Percentiles rank a stretch among this genome's conserved stretches.
These are phyloP conservation scores for Drosophila formosana DNA, from an alignment of 2,888 invertebrate genomes.

Conservation along the genomic window DNA sequence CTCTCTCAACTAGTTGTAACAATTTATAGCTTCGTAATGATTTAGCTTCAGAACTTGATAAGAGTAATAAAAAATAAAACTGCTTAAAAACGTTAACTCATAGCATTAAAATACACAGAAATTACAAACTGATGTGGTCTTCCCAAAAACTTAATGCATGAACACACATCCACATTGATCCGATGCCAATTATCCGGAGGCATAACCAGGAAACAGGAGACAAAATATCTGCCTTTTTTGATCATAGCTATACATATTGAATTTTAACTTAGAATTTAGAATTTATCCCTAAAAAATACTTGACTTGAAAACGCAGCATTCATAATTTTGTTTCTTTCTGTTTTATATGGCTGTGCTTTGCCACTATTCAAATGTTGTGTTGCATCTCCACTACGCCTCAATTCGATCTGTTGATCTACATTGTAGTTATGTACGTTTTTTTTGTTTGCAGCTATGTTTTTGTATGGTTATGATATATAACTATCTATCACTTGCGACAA, in stretches of 20 bases:
- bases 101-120: slow-evolving; percentile 30
- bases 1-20: slow-evolving; percentile 29
- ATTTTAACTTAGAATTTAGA: slow-evolving; percentile 24
- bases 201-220: slow-evolving; percentile 18
- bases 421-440: slow-evolving; percentile 8
- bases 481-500: slow-evolving; percentile 76
- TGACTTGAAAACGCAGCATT: slow-evolving; percentile 24
- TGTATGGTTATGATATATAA: slow-evolving; percentile 35
- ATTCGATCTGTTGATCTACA: neutral
- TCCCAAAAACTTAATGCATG: slow-evolving; percentile 6
- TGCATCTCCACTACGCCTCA: slow-evolving; percentile 7
- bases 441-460: slow-evolving; percentile 22
- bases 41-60: slow-evolving; percentile 29
- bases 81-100: slow-evolving; percentile 21
- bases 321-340: slow-evolving; percentile 2
- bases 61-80: slow-evolving; percentile 17
- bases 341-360: neutral
- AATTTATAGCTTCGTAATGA: slow-evolving; percentile 27
- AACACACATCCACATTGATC: slow-evolving; percentile 10
- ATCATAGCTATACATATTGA: slow-evolving; percentile 18
- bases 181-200: slow-evolving; percentile 10
- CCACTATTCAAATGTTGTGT: slow-evolving; percentile 7
- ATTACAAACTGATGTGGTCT: slow-evolving; percentile 19
- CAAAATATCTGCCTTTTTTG: slow-evolving; percentile 25
- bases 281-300: slow-evolving; percentile 68